Base-by-base conservation (phyloP, 1,140 invertebrate species). In the Drosophila elegans region DNA sequence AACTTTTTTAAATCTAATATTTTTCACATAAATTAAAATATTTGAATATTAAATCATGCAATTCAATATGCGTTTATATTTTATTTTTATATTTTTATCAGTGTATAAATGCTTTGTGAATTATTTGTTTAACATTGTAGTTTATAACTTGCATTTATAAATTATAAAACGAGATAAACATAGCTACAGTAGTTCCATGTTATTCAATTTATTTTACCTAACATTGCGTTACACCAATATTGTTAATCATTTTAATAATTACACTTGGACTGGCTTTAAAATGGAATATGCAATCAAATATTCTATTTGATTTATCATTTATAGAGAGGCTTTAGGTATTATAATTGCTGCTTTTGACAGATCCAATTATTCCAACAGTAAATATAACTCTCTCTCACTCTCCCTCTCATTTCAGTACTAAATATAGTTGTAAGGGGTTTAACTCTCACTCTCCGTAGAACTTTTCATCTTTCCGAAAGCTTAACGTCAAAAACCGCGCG, bases 261-360 rank as follows among this genome's bases (percentile, higher is more conserved):
- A 27, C n/a, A 64, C 32, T 63, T 16, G 3, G 9, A 9, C 6
- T 12, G 27, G 9, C 41, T 38, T 32, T 13, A 16, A 41, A 53
- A 53, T 66, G 11, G 44, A 69, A 69, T 54, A 56, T 56, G 34
- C 41, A 71, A 71, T 71, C 21, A 48, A 49, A 36, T 41, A 49
- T 64, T 64, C 59, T n/a, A 55, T 56, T 54, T 63, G 57, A 64
- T 63, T 49, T 74, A 62, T 55, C 48, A 74, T 63, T 74, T 49
- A 71, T 71, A 49, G 49, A 60, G 56, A 53, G 44, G 41, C 59
- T 54, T 39, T 39, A 34, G 62, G 45, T 36, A 36, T 64, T 72
- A 74, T 77, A 52, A 67, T 78, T 75, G 60, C 72, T 90, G 86
- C 45, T 71, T 74, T 55, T 90, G 86, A 90, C 86, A 90, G 82